Conservation (phyloP, 2,888 invertebrate species). For the Ochlodes sylvanus region DNA sequence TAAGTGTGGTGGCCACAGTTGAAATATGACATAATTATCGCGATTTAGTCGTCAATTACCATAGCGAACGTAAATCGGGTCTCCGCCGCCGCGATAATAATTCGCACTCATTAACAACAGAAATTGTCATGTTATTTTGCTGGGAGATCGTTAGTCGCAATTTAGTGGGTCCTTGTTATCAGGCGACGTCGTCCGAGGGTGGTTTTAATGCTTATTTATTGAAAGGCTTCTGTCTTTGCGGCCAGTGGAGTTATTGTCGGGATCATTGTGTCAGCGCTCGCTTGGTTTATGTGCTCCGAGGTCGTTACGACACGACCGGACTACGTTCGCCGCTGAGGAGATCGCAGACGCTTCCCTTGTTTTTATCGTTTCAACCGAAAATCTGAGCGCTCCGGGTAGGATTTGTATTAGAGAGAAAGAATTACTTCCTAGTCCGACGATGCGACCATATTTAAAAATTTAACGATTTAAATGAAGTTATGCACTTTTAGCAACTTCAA, state of each 20-base stretch:
- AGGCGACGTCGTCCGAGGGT: constrained; percentile 54
- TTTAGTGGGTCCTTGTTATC: constrained; percentile 64
- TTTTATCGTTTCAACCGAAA: constrained; percentile 25
- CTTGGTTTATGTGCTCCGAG: constrained; percentile 62
- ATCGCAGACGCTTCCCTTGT: constrained; percentile 17
- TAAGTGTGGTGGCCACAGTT: constrained; percentile 50
- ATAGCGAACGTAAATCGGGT: constrained; percentile 54
- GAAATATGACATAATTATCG: constrained; percentile 70
- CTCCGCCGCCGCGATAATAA: constrained; percentile 43
- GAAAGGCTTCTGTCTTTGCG: constrained; percentile 68
- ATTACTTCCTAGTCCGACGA: too few species aligned
- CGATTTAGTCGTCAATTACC: constrained; percentile 67
- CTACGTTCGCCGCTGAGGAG: background rate
- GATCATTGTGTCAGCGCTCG: constrained; percentile 73
- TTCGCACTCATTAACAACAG: constrained; percentile 49
- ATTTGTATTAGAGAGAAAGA: constrained; percentile 11
- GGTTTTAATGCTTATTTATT: constrained; percentile 82
- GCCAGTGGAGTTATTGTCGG: constrained; percentile 66
- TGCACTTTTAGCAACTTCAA: too few species aligned
- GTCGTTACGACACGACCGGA: constrained; percentile 27
- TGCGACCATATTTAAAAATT: too few species aligned
- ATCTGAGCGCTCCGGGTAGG: constrained; percentile 5
- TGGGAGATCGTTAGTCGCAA: constrained; percentile 52
- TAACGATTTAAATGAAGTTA: too few species aligned
- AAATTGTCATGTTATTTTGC: constrained; percentile 50